Evolutionary conservation across 2,888 invertebrate genomes (phyloP), one percentile per base, ranked within the genome.

Genomic region (Ornithoptera alexandrae): DNA sequence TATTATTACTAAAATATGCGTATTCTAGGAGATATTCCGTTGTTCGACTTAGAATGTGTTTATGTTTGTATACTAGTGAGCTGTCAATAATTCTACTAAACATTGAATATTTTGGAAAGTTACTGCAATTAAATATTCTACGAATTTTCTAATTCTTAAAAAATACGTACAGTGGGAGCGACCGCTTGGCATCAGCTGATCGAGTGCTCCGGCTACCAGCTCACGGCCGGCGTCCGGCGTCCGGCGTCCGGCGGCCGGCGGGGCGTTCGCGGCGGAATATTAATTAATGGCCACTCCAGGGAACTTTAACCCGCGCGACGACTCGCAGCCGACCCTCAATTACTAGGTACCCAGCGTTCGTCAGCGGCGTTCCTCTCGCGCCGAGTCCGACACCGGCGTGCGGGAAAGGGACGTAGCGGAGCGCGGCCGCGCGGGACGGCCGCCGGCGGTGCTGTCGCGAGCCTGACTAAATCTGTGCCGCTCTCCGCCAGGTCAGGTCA

Each of bases 381-480:
- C 85, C 76, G 79, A 74, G 78, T 81, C 78, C 79, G 76, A 75
- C 78, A 77, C 78, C 71, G 78, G 81, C 79, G 81, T 76, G 83
- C 72, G 76, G 76, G 84, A 83, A 77, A 77, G 81, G 84, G 86
- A 85, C 77, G 84, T 82, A 78, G 60, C 30, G 67, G 30, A 74
- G 78, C 65, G 76, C 75, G 74, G 73, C 76, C 75, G 75, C 77
- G 77, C 74, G 69, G 79, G 77, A 85, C 89, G 81, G 77, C 87
- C 88, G 88, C 84, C 83, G 77, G 81, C 86, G 83, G 78, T 78
- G 85, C 85, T 84, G 86, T 84, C 88, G 87, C 90, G 87, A 84
- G 84, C 83, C 88, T 87, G 86, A 92, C 92, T 92, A 90, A 92
- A 92, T 92, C 92, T 91, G 88, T 88, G 91, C 87, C 80, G 78